Evolutionary conservation across 2,113 vertebrate species (phyloP).

Genomic region (Talpa occidentalis): DNA sequence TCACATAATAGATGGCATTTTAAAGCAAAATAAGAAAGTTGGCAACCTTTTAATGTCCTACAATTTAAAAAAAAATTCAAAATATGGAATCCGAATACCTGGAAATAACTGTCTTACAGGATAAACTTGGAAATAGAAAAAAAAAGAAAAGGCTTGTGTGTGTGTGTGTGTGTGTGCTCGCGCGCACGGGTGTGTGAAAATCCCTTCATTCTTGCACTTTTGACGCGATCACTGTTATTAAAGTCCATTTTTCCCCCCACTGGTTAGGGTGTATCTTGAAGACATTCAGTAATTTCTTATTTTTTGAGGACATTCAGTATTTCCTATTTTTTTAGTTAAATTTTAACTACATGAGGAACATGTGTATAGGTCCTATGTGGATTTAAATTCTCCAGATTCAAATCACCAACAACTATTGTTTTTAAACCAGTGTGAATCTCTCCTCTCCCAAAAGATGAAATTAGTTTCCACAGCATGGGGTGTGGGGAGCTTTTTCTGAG

Average conservation of each 20-base stretch:
- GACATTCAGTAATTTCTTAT: too few relatives aligned
- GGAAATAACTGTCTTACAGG: neutral
- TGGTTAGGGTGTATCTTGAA: neutral
- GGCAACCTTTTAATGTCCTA: neutral
- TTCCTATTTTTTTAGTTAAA: conserved; percentile 51
- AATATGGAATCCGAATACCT: conserved; percentile 6
- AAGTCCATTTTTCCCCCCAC: neutral
- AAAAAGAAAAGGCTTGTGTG: too few relatives aligned
- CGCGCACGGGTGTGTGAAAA: too few relatives aligned
- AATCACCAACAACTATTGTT: neutral
- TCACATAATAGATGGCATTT: neutral
- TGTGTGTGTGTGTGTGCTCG: neutral
- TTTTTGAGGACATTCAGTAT: neutral
- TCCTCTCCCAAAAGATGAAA: neutral
- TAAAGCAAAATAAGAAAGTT: neutral
- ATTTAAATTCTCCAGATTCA: neutral
- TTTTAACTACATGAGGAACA: neutral
- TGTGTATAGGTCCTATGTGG: neutral
- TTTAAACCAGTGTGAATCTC: neutral
- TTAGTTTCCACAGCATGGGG: neutral
- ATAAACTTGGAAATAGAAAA: neutral
- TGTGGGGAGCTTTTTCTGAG: neutral
- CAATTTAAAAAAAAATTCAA: neutral
- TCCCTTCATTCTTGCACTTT: neutral
- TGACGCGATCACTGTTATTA: neutral